Evolutionary conservation across 2,797 vertebrate species (phyloP).

Genomic region (Chelon auratus): DNA sequence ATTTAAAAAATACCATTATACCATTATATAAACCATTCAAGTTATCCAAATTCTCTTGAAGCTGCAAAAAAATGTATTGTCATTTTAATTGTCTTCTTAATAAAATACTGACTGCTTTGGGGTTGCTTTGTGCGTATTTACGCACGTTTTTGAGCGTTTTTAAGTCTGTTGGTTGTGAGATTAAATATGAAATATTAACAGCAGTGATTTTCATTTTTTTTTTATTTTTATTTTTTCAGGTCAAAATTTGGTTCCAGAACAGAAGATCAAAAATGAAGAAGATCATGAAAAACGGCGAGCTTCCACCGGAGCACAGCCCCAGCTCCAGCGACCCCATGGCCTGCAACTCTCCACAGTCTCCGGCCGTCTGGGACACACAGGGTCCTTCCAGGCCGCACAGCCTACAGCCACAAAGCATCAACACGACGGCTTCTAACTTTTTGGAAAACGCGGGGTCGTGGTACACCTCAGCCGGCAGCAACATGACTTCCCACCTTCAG

Average conservation of each 20-base stretch:
- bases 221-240: slow-evolving; percentile 73
- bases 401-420: slow-evolving; percentile 92
- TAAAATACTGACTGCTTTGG: neutral
- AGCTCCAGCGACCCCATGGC: slow-evolving; percentile 99
- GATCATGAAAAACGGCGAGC: slow-evolving; percentile 99
- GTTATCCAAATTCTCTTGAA: neutral
- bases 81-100: neutral
- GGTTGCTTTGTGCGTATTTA: slow-evolving; percentile 33
- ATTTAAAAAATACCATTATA: neutral
- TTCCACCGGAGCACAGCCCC: slow-evolving; percentile 97
- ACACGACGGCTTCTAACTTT: slow-evolving; percentile 92
- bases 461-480: slow-evolving; percentile 88
- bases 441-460: slow-evolving; percentile 95
- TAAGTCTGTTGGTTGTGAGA: neutral
- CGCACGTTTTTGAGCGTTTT: slow-evolving; percentile 9
- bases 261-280: slow-evolving; percentile 99
- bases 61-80: neutral
- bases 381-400: slow-evolving; percentile 92
- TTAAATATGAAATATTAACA: slow-evolving; percentile 4
- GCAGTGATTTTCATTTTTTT: neutral
- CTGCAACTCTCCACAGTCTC: slow-evolving; percentile 98
- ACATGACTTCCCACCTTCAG: slow-evolving; percentile 93
- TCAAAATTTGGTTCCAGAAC: slow-evolving; percentile 99
- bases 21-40: neutral
- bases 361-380: slow-evolving; percentile 97